Conservation (phyloP, 2,888 invertebrate genomes). For the Apamea crenata region DNA sequence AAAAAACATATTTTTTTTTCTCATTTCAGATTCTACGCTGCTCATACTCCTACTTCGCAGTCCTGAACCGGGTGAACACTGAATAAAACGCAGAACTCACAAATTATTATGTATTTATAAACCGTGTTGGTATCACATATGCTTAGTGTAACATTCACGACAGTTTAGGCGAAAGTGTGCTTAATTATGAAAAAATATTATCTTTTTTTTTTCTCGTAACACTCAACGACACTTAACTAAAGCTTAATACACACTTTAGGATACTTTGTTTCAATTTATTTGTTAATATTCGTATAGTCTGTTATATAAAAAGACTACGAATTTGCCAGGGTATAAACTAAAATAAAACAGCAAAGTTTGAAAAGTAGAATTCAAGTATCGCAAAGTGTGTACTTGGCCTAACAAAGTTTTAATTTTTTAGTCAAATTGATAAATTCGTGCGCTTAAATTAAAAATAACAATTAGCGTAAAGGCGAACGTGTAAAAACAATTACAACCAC, state of each 20-base stretch:
- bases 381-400: constrained; percentile 67
- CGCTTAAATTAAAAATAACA: constrained; percentile 83
- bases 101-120: constrained; percentile 88
- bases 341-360: constrained; percentile 11
- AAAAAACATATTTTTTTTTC: background rate
- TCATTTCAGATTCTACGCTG: constrained; percentile 84
- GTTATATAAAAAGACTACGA: constrained; percentile 14
- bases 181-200: constrained; percentile 84
- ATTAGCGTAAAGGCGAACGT: constrained; percentile 79
- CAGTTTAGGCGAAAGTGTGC: constrained; percentile 88
- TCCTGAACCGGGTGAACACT: constrained; percentile 81
- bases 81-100: constrained; percentile 74
- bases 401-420: constrained; percentile 78
- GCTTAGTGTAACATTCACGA: constrained; percentile 88
- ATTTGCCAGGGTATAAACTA: constrained; percentile 46
- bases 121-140: constrained; percentile 88
- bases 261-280: constrained; percentile 30
- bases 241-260: constrained; percentile 55
- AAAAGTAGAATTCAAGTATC: constrained; percentile 13
- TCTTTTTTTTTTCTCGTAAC: constrained; percentile 72
- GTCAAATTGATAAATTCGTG: constrained; percentile 87
- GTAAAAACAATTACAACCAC: constrained; percentile 79
- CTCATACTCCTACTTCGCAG: constrained; percentile 87
- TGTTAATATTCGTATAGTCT: constrained; percentile 25
- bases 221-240: constrained; percentile 74